These are phyloP conservation scores for Hofmannophila pseudospretella DNA, from an alignment of 2,888 invertebrate genomes.

Conservation along the genomic window DNA sequence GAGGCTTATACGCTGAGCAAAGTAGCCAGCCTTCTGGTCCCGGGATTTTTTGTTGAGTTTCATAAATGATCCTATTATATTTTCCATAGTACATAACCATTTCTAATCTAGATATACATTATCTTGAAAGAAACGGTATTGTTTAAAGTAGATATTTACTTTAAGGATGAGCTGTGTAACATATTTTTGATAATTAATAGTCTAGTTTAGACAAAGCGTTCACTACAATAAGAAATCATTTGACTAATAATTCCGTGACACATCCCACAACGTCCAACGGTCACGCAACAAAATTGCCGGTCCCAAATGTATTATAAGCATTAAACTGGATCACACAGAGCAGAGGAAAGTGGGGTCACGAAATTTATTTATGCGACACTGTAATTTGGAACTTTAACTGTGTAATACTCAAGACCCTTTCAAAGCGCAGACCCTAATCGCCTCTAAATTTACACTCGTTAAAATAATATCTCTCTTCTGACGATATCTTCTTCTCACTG, in stretches of 20 bases:
- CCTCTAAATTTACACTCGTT: constrained; percentile 16
- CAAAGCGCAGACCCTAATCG: constrained; percentile 11
- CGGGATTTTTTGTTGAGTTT: no score
- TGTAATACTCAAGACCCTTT: constrained; percentile 7
- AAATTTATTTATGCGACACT: constrained; percentile 30
- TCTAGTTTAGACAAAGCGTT: no score
- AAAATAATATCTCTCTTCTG: constrained; percentile 8
- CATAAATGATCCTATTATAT: no score
- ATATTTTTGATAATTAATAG: no score
- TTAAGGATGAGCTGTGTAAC: no score
- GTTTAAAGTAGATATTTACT: no score
- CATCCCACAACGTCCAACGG: background rate
- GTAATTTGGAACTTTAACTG: constrained; percentile 28
- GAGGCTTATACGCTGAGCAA: no score
- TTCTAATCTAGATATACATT: no score
- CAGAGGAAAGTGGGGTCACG: constrained; percentile 20
- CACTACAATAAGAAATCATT: background rate
- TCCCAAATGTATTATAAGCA: constrained; percentile 5
- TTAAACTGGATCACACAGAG: constrained; percentile 12
- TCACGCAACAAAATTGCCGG: background rate
- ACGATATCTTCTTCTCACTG: background rate
- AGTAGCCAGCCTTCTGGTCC: no score
- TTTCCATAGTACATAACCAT: no score
- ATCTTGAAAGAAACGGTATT: no score
- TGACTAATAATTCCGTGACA: background rate